Evolutionary conservation across 2,113 vertebrate genomes (phyloP).

Genomic region (Rhegmatorhina hoffmannsi): DNA sequence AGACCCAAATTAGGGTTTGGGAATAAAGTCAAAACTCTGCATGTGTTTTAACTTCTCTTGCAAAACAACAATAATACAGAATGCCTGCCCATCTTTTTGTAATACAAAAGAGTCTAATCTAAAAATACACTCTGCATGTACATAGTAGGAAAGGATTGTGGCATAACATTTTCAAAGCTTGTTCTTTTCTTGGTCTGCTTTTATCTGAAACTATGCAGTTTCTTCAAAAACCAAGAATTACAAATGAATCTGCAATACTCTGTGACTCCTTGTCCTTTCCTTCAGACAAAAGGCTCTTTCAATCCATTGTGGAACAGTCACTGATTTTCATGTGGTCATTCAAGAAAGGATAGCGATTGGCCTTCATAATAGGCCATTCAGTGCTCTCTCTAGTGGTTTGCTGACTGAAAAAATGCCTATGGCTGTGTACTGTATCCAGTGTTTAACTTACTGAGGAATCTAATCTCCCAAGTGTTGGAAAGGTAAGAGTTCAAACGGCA

Average conservation of each 20-base stretch:
- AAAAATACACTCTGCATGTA: slow-evolving; percentile 20
- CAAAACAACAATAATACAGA: slow-evolving; percentile 25
- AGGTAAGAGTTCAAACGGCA: background rate
- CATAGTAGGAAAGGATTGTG: background rate
- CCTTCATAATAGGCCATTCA: slow-evolving; percentile 25
- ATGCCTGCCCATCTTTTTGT: slow-evolving; percentile 16
- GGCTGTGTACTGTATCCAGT: background rate
- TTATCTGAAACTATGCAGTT: slow-evolving; percentile 52
- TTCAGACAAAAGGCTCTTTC: slow-evolving; percentile 44
- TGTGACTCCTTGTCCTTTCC: slow-evolving; percentile 52
- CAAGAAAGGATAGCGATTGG: slow-evolving; percentile 23
- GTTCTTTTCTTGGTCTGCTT: slow-evolving; percentile 29
- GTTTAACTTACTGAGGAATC: background rate
- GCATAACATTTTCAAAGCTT: slow-evolving; percentile 24
- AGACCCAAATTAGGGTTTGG: slow-evolving; percentile 55
- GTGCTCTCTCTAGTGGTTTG: background rate
- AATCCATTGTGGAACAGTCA: background rate
- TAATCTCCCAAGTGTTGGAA: background rate
- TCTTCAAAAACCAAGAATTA: slow-evolving; percentile 17
- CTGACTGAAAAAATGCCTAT: background rate
- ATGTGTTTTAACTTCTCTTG: slow-evolving; percentile 46
- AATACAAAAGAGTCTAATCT: background rate
- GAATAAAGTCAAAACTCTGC: slow-evolving; percentile 49
- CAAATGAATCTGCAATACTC: slow-evolving; percentile 26
- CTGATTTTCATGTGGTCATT: slow-evolving; percentile 48